Base-by-base conservation (phyloP, 2,888 invertebrate genomes). In the Lochmaea crataegi region DNA sequence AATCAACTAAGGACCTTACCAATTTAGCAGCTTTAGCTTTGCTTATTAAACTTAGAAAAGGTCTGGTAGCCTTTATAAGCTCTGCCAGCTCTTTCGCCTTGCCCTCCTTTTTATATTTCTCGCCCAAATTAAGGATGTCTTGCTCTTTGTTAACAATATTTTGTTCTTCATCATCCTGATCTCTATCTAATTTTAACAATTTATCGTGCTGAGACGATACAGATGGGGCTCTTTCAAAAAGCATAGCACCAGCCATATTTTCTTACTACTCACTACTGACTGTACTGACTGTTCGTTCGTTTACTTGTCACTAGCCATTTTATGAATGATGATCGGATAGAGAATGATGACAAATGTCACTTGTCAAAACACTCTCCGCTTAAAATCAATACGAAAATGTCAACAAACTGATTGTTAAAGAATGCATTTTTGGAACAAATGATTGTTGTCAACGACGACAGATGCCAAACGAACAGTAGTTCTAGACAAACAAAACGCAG, bases 1-100 rank as follows among this genome's bases (percentile, higher is more conserved):
- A 93, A 87, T 99, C 99, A 12, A 99, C 98, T 80, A 99, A 89
- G 26, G 96, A 95, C 77, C 99, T 92, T 10, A 99, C 99, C 82
- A 99, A 89, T 88, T 99, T 99, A 0, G 99, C 99, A 68, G 99
- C 99, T 88, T 99, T 99, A 48, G 99, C 99, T 89, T 99, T 99
- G 86, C 98, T 98, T 84, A 99, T 96, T 81, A 94, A 90, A 82
- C 94, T 94, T 74, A 99, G 90, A 86, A 99, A 99, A 16, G 99
- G 98, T 82, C 99, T 92, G 65, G 97, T 97, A 76, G 94, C 94
- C 89, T 96, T 96, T 84, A 99, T 98, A 79, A 99, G 90, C 82
- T 96, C 95, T 18, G 95, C 96, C 80, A 96, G 89, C 87, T 95
- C 95, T 87, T 96, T 95, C 78, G 97, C 97, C 88, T 96, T 96